A percentile compares a stretch with the other conserved stretches of the same genome.
phyloP scores from a whole-genome alignment of 2,797 vertebrate genomes.

The Tapirus indicus region DNA sequence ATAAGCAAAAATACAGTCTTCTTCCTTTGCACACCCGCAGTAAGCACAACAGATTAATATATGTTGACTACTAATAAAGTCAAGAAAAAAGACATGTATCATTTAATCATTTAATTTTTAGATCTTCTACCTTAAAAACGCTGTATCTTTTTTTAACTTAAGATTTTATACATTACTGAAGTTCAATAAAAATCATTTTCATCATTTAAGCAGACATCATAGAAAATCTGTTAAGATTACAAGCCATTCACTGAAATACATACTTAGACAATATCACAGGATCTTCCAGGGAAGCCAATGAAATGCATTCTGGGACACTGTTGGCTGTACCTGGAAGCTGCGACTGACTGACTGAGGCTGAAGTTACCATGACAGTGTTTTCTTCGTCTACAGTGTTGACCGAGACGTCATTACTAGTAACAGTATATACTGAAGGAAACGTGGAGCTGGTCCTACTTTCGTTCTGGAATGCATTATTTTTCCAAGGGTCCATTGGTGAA shows the following conservation, averaged over 20 bases:
- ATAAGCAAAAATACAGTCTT: neutral
- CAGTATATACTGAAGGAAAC: constrained; percentile 75
- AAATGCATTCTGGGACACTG: constrained; percentile 86
- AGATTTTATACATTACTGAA: neutral
- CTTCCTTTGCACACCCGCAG: neutral
- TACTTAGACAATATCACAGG: constrained; percentile 96
- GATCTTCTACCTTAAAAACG: neutral
- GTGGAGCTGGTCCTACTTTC: constrained; percentile 79
- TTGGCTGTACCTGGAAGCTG: constrained; percentile 80
- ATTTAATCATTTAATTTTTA: neutral
- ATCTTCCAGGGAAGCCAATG: constrained; percentile 91
- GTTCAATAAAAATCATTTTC: constrained; percentile 42
- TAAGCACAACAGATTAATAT: neutral
- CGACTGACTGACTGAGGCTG: constrained; percentile 83
- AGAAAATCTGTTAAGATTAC: constrained; percentile 56
- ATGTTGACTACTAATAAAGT: neutral
- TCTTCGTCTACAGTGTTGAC: constrained; percentile 90
- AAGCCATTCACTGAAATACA: constrained; percentile 82
- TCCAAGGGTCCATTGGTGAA: constrained; percentile 83
- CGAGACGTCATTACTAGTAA: constrained; percentile 76
- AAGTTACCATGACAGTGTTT: constrained; percentile 86
- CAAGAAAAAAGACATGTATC: neutral
- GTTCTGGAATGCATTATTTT: constrained; percentile 76
- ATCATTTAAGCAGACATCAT: constrained; percentile 59
- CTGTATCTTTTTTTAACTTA: neutral